Conservation (phyloP, 2,888 invertebrate species). For the Dynastes tityus region DNA sequence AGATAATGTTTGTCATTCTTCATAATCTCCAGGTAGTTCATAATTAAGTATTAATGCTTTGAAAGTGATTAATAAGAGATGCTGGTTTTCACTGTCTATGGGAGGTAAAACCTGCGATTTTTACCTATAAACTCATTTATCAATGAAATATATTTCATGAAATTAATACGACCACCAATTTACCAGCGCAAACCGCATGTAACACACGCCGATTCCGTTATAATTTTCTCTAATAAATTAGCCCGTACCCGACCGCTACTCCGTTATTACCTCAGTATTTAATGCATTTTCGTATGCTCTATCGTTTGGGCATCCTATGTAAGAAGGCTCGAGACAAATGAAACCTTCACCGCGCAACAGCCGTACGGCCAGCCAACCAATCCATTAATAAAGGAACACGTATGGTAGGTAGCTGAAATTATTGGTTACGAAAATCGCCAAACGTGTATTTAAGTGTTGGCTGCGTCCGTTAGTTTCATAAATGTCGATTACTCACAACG, state of each 20-base stretch:
- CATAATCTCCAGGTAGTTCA: no score
- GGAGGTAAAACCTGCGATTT: slow-evolving; percentile 9
- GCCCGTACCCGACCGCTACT: slow-evolving; percentile 37
- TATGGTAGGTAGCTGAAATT: slow-evolving; percentile 39
- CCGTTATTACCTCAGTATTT: slow-evolving; percentile 33
- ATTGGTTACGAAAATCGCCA: slow-evolving; percentile 41
- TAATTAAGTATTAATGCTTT: no score
- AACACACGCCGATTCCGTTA: slow-evolving; percentile 39
- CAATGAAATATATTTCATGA: slow-evolving; percentile 25
- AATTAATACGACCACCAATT: slow-evolving; percentile 27
- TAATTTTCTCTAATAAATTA: slow-evolving; percentile 47
- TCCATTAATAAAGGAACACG: slow-evolving; percentile 36
- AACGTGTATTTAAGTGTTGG: slow-evolving; percentile 34
- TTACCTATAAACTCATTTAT: slow-evolving; percentile 34
- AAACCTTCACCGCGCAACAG: slow-evolving; percentile 1
- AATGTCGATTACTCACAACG: slow-evolving; percentile 26
- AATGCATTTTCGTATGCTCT: slow-evolving; percentile 23
- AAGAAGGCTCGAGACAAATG: slow-evolving; percentile 23
- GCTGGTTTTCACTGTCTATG: not conserved
- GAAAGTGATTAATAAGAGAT: slow-evolving; percentile 1
- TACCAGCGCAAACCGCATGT: slow-evolving; percentile 11
- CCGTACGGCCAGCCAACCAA: not conserved
- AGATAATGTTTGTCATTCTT: no score
- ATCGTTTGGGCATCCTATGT: slow-evolving; percentile 15
- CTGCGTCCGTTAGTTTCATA: slow-evolving; percentile 24